Evolutionary conservation across 2,113 vertebrate genomes (phyloP), one percentile per base, ranked within the genome.

Genomic region (Perognathus longimembris): DNA sequence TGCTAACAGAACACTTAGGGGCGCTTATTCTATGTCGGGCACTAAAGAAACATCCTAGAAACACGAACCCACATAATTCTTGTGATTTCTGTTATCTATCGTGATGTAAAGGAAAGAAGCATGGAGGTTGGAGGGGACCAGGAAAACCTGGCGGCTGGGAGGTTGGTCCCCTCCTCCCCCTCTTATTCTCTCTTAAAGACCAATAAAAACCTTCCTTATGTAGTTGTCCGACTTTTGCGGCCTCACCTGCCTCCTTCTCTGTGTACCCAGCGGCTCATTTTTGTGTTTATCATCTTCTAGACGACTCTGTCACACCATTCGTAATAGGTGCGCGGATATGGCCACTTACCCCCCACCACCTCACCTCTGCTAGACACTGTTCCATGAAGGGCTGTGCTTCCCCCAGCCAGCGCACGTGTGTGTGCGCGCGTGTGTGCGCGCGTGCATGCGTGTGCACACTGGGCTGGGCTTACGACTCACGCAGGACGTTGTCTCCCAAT

Each of bases 31-130:
- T 90, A 28, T 59, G 34, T 30, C 59, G 67, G 70, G 38, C 6
- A 67, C 64, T 61, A 6, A 71, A 93, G 38, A 85, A 77, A 84
- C 2, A 85, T n/a, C 86, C 87, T 50, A 42, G 74, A 78, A 85
- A 78, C 66, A 71, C 64, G 77, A 85, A 70, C 42, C 85, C 45
- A 88, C 57, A 89, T 42, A 81, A 34, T 82, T 67, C 34, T 74
- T 36, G n/a, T 34, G 70, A 40, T 40, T 91, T 88, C 94, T 24
- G 54, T 89, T 32, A 75, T n/a, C 30, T 78, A 28, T 2, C 8
- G 5, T 32, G 45, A 42, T 74, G 36, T 64, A 85, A 42, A 59
- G 38, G 83, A 57, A 34, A 93, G 28, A 92, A 88, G 42, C n/a
- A 24, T 66, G 4, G 59, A 89, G 26, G 40, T n/a, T 1, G 10